Conservation (phyloP, 2,797 vertebrate species). For the Chelmon rostratus region DNA sequence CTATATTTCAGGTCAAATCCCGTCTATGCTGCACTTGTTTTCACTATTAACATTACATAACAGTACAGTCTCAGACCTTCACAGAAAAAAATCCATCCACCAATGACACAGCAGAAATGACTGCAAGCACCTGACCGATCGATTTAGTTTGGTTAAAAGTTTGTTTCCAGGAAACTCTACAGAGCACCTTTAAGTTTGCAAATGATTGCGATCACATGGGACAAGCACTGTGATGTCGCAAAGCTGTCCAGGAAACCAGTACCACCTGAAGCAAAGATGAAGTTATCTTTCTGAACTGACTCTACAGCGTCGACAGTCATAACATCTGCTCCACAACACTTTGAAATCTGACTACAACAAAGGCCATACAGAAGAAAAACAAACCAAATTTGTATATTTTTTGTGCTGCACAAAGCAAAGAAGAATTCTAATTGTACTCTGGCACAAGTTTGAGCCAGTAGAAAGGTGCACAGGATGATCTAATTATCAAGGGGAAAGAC, state of each 20-base stretch:
- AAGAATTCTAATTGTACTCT: too few species aligned
- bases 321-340: background rate
- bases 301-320: background rate
- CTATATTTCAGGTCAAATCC: background rate
- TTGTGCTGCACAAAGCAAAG: background rate
- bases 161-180: background rate
- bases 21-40: background rate
- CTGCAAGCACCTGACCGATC: background rate
- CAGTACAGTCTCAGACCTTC: background rate
- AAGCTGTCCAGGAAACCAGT: background rate
- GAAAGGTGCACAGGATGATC: background rate
- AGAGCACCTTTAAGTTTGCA: background rate
- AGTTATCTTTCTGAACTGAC: background rate
- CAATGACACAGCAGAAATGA: background rate
- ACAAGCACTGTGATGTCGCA: background rate
- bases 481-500: background rate
- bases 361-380: background rate
- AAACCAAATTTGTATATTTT: background rate
- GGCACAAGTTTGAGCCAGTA: background rate
- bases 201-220: background rate
- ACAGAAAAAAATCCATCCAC: conserved; percentile 9
- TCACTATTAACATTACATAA: background rate
- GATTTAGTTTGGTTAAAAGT: background rate
- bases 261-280: background rate
- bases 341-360: background rate